Base-by-base conservation (phyloP, 35 echinoderm and acorn worm genomes). In the Eucidaris tribuloides region DNA sequence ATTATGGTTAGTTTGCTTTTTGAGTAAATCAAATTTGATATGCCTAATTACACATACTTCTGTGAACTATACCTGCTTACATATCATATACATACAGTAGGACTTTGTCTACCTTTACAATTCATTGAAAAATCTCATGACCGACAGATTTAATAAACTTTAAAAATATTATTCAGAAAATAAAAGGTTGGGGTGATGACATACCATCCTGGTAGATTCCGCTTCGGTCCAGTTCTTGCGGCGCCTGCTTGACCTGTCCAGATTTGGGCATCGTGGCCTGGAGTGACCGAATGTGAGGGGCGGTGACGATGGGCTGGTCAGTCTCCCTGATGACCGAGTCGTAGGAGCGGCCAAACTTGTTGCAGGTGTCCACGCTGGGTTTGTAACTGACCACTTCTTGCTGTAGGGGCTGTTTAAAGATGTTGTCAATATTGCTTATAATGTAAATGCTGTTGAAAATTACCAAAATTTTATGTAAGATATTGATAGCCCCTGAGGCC, bases 361-460 rank as follows among this genome's bases (percentile, higher is more conserved):
- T 96, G 82, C 86, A 79, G 18, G 78, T 89, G 46, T 96, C 93
- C 15, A 96, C 76, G 40, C 82, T 86, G 43, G 89, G 89, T 58
- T 92, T 96, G 89, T 96, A 96, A 2, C 83, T 89, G 5, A 79
- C 38, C 5, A 96, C 87, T 41, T 91, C 93, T 58, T 85, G 87
- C 32, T 87, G 65, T 40, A 96, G 42, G 15, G 93, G 93, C 93
- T 96, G 71, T 77, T 3, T 23, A 77, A 36, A 52, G 48, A 52
- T 11, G n/a, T 11, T 9, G 9, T 9, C n/a, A 11, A 52, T 11
- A 52, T n/a, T n/a, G 48, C 48, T 52, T n/a, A n/a, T n/a, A n/a
- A n/a, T n/a, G n/a, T n/a, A n/a, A n/a, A n/a, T n/a, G n/a, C n/a
- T n/a, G n/a, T n/a, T n/a, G n/a, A n/a, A n/a, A n/a, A n/a, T n/a